Base-by-base conservation (phyloP, 2,888 invertebrate species). In the Euplagia quadripunctaria region DNA sequence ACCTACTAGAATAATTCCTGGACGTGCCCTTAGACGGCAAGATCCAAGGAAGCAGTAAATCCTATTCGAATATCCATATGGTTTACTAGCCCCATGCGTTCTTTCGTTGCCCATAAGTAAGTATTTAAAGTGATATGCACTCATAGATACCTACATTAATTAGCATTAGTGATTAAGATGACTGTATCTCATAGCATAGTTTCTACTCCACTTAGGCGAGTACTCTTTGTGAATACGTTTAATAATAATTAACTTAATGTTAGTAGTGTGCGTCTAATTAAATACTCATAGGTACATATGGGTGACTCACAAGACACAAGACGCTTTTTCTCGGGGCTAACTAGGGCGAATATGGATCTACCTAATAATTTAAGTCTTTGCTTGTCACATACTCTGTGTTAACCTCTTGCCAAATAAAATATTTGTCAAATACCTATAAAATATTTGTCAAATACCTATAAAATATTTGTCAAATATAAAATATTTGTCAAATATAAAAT, bases 141-240 rank as follows among this genome's bases (percentile, higher is more conserved):
- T 61, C 61, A 31, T 61, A 61, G 61, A 61, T 31, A 46, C 43
- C 58, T 64, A 9, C 58, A 66, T 64, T 69, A 67, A 49, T 70
- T 64, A 55, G 14, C n/a, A 46, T 64, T 31, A 58, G 55, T 71
- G 66, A 64, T 65, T 42, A 14, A 49, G 41, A 71, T 55, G n/a
- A 61, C 67, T 71, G 55, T 65, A 41, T 70, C 16, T 17, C 49
- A 52, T 17, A 31, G 46, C 16, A 46, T 49, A 46, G 20, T 49
- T 61, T 61, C 61, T 31, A 31, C 31, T 61, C 61, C 61, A 31
- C 31, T 31, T 14, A 31, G 14, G 31, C 46, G 42, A 43, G 31
- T 31, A 51, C 20, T 52, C 4, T 52, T 64, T 43, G 64, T 64
- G 42, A 43, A 42, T 64, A 43, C 9, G 64, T 64, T 64, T 64